Evolutionary conservation across 2,888 invertebrate species (phyloP).

Genomic region (Seira ritae): DNA sequence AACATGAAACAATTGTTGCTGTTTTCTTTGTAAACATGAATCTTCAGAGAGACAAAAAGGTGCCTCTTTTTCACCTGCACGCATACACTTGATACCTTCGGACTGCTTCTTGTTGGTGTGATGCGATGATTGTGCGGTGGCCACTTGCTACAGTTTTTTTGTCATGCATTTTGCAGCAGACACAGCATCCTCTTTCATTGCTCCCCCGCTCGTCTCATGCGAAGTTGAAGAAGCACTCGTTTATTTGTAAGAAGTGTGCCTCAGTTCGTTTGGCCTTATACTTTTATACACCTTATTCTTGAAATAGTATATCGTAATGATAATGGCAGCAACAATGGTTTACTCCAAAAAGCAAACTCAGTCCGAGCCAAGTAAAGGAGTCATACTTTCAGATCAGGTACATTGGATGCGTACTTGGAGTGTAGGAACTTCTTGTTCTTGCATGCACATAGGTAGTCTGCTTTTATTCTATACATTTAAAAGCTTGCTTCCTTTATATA

Average conservation of each 20-base stretch:
- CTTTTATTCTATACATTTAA: neutral
- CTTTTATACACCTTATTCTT: conserved; percentile 12
- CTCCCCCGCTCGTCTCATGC: neutral
- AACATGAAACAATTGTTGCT: neutral
- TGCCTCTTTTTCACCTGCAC: conserved; percentile 20
- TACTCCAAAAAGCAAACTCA: neutral
- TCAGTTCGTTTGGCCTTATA: neutral
- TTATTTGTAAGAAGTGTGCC: conserved; percentile 47
- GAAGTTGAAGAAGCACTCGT: conserved; percentile 3
- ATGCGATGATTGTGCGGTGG: neutral
- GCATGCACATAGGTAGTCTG: neutral
- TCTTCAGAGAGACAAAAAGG: conserved; percentile 10
- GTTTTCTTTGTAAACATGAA: neutral
- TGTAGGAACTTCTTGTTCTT: neutral
- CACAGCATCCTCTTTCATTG: neutral
- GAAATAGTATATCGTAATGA: neutral
- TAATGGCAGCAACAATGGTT: conserved; percentile 5
- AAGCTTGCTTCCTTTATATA: neutral
- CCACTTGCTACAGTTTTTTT: conserved; percentile 2
- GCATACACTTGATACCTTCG: conserved; percentile 23
- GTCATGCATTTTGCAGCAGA: conserved; percentile 8
- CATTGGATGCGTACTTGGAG: neutral
- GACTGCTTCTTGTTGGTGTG: conserved; percentile 1
- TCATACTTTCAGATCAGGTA: neutral
- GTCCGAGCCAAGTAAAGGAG: neutral